These are phyloP conservation scores for Anolis carolinensis DNA, from an alignment of 2,113 vertebrate genomes.

Conservation along the genomic window DNA sequence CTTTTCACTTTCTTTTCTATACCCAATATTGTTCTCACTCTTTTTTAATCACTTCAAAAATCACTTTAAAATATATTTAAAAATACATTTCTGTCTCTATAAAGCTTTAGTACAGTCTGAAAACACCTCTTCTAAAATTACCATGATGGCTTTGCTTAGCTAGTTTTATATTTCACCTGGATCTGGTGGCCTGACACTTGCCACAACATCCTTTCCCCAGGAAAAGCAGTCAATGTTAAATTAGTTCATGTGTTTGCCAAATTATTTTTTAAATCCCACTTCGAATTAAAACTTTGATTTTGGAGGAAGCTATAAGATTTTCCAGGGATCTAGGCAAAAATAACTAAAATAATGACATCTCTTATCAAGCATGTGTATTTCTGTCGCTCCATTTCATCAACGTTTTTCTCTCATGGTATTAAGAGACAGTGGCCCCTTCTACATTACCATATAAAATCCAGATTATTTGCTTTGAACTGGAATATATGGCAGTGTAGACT, in stretches of 20 bases:
- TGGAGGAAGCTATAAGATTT: neutral
- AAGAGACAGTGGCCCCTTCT: neutral
- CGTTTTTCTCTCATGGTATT: neutral
- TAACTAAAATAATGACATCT: neutral
- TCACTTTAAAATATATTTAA: no score
- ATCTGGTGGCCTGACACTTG: slow-evolving; percentile 66
- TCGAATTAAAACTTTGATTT: slow-evolving; percentile 33
- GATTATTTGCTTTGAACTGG: no score
- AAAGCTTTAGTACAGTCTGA: slow-evolving; percentile 51
- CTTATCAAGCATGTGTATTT: neutral
- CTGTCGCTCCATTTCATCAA: neutral
- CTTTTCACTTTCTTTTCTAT: no score
- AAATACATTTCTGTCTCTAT: slow-evolving; percentile 15
- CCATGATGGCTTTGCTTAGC: slow-evolving; percentile 45
- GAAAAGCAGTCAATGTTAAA: slow-evolving; percentile 40
- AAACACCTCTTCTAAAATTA: slow-evolving; percentile 68
- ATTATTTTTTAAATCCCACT: slow-evolving; percentile 34
- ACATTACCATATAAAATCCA: no score
- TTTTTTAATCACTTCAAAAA: no score
- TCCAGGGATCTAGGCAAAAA: slow-evolving; percentile 22
- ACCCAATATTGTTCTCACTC: no score
- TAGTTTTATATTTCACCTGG: slow-evolving; percentile 54
- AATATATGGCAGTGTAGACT: no score
- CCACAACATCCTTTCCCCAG: slow-evolving; percentile 63
- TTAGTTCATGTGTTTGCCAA: slow-evolving; percentile 50